Evolutionary conservation across 1,140 invertebrate genomes (phyloP), one percentile per base, ranked within the genome.

Genomic region (Epicauta chinensis): DNA sequence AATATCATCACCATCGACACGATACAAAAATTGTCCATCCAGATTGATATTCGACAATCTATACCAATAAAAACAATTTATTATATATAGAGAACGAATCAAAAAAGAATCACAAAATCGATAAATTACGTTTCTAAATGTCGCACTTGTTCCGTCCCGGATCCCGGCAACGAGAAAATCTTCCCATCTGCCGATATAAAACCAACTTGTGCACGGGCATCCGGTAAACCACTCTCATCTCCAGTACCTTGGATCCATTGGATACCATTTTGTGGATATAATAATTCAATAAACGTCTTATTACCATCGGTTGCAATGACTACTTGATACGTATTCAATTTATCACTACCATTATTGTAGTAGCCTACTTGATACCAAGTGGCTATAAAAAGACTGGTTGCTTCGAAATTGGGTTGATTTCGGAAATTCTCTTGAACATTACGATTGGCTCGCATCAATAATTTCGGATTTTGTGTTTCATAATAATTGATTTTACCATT

Each of bases 181-280:
- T 81, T 77, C 34, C 87, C 85, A 66, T 93, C 87, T 34, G 82
- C 82, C 12, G 86, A 81, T 51, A 94, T 83, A 58, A 97, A 87
- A n/a, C 91, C 93, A 44, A 85, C 91, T 72, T 97, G 93, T 11
- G 90, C 93, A 55, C 88, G 84, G 0, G 91, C 89, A 66, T 97
- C 91, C 2, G 85, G 86, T 3, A 87, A 58, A 15, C 83, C 83
- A 2, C 74, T 69, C 52, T 81, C 79, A 55, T 75, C 71, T 30
- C 78, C 78, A 3, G 77, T 75, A 36, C 84, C 87, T 69, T 90
- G 84, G 35, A 94, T 83, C 94, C 94, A 98, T 65, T 93, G 84
- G 34, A 97, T 85, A 0, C 92, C 91, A 59, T 83, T 77, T 54
- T 90, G 82, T 1, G 89, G 83, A 69, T 97, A 98, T 32, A 94